Evolutionary conservation across 2,113 vertebrate genomes (phyloP), one percentile per base, ranked within the genome.

Genomic region (Otis tarda): DNA sequence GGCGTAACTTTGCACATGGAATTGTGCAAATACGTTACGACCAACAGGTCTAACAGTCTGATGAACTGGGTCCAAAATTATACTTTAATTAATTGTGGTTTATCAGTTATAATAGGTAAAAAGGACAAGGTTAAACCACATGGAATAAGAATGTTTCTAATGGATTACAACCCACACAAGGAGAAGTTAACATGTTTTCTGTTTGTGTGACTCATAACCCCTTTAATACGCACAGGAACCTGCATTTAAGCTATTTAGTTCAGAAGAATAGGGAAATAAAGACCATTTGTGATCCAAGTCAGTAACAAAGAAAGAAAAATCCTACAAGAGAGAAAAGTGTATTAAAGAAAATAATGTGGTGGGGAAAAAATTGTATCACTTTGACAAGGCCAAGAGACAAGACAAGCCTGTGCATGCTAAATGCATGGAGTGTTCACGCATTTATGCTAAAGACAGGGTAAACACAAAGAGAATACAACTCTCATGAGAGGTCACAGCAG

Each of bases 171-270:
- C 65, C 57, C 2, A 3, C 59, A 82, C 59, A 94, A 89, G 53
- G 53, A 84, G 75, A 85, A 90, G 55, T 84, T 95, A 59, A 68
- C 33, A 31, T 79, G 41, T 60, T 91, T 91, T 93, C 92, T 87
- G 41, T 83, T 92, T 93, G 49, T 65, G n/a, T 88, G 85, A 92
- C 65, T 88, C 89, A 87, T 56, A 83, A 70, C 30, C 53, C 63
- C 67, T 86, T 96, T 91, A 75, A 64, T 49, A 89, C 73, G 39
- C 56, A 31, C 59, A 83, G 41, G n/a, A 92, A 79, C 75, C 7
- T 70, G 16, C n/a, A 14, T 88, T 95, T 75, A 65, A 65, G 35
- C 68, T 84, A 45, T 76, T 75, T 80, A 76, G n/a, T 74, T 85
- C 63, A 81, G 60, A 96, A 84, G 37, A 91, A 94, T 0, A 64